phyloP scores from a whole-genome alignment of 2,797 vertebrate species.

The Gymnothorax javanicus region DNA sequence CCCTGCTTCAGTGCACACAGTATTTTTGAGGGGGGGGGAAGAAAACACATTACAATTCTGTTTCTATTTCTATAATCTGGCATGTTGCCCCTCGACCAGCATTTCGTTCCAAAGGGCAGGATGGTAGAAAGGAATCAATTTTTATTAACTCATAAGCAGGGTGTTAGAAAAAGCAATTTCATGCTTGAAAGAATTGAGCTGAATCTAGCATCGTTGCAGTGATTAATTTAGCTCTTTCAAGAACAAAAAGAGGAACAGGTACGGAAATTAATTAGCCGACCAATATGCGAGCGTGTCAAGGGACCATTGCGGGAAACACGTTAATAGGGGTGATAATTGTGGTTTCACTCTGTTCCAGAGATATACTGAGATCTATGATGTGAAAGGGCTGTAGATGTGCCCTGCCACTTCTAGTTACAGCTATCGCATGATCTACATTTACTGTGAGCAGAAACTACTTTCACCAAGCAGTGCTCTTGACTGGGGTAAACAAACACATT shows the following conservation, averaged over 20 bases:
- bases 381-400: neutral
- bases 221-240: conserved; percentile 49
- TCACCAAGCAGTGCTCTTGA: neutral
- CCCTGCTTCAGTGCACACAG: neutral
- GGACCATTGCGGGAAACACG: conserved; percentile 27
- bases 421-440: neutral
- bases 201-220: conserved; percentile 46
- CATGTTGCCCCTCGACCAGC: conserved; percentile 24
- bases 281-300: conserved; percentile 55
- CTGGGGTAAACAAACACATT: neutral
- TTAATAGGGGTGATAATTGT: conserved; percentile 18
- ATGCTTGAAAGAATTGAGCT: conserved; percentile 47
- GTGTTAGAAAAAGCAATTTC: conserved; percentile 58
- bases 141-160: conserved; percentile 53
- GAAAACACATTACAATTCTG: neutral
- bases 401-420: neutral
- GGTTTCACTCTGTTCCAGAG: neutral
- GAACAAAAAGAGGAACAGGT: conserved; percentile 48
- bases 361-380: neutral
- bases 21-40: neutral
- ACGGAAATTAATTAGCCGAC: conserved; percentile 54
- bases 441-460: neutral
- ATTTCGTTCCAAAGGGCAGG: conserved; percentile 43
- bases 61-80: conserved; percentile 36
- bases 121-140: conserved; percentile 47